Evolutionary conservation across 2,888 invertebrate genomes (phyloP), one percentile per base, ranked within the genome.

Genomic region (Syritta pipiens): DNA sequence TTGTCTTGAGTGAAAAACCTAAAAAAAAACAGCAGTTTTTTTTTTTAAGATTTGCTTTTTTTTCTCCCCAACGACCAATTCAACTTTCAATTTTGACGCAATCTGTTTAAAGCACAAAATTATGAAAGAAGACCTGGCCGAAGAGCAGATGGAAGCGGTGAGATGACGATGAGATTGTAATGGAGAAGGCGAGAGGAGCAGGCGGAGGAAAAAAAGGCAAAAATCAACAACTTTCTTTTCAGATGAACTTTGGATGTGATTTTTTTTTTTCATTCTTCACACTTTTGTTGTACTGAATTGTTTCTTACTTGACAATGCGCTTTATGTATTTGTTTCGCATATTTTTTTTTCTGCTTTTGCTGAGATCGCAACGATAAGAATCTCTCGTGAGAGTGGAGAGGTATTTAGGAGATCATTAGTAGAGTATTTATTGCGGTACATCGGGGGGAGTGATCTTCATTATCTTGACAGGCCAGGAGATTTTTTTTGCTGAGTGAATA

Each of bases 181-280:
- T 1, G 28, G 42, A 44, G 32, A 30, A 46, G 32, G n/a, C 12
- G 48, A 51, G 24, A 1, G n/a, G 9, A 5, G 37, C 17, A 37
- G 17, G 4, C 7, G 10, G 20, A 17, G 22, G 17, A 71, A 9
- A 40, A 55, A 51, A 69, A 57, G 24, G n/a, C 40, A 30, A 71
- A 77, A 72, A 72, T 77, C 65, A 77, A 77, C 71, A 77, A 77
- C 77, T 77, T 77, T 77, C 77, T 77, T 77, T 77, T 72, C 46
- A 67, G 4, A 3, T 32, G 60, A 69, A 44, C 59, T 60, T 69
- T 69, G 69, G 32, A 69, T 69, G n/a, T 30, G 55, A 48, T 26
- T 53, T 22, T 32, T n/a, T 26, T 22, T 51, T 20, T 24, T 22
- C 3, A 1, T 19, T 6, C 28, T 48, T 48, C 26, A 37, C 22